Conservation (phyloP, 2,797 vertebrate genomes). For the Argentina silus region DNA sequence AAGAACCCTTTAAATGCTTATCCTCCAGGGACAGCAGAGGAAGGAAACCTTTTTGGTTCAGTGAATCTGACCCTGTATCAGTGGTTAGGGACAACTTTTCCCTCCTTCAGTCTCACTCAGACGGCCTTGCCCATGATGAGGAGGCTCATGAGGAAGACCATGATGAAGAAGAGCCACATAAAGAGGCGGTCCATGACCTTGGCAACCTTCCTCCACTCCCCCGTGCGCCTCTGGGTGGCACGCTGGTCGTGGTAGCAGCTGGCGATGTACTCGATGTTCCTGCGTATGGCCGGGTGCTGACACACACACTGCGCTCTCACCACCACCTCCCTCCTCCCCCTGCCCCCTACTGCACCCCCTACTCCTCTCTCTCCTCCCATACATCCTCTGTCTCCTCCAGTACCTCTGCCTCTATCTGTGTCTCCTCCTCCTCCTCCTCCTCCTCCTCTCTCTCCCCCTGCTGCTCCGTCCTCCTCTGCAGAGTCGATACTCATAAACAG, state of each 20-base stretch:
- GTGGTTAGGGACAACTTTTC: not conserved
- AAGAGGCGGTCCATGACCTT: conserved; percentile 93
- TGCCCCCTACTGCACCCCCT: not conserved
- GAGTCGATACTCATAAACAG: conserved; percentile 45
- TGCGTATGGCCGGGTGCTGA: conserved; percentile 74
- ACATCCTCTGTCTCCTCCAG: conserved; percentile 9
- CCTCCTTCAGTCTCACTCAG: conserved; percentile 58
- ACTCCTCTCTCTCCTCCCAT: not conserved
- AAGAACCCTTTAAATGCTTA: no score
- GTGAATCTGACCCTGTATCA: not conserved
- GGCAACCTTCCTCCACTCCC: conserved; percentile 90
- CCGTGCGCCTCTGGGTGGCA: conserved; percentile 71
- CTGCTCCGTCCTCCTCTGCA: conserved; percentile 35
- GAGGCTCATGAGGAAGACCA: conserved; percentile 89
- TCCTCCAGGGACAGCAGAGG: no score
- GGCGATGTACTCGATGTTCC: conserved; percentile 80
- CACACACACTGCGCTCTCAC: conserved; percentile 72
- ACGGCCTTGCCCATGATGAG: conserved; percentile 84
- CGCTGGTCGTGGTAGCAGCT: conserved; percentile 82
- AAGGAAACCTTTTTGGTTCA: no score
- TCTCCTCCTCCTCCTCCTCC: conserved; percentile 37
- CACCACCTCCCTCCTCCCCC: conserved; percentile 33
- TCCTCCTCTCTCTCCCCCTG: conserved; percentile 7
- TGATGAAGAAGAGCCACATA: conserved; percentile 91
- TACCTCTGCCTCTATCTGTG: not conserved